phyloP scores from a whole-genome alignment of 1,140 invertebrate species.

The Pseudoatta argentina region DNA sequence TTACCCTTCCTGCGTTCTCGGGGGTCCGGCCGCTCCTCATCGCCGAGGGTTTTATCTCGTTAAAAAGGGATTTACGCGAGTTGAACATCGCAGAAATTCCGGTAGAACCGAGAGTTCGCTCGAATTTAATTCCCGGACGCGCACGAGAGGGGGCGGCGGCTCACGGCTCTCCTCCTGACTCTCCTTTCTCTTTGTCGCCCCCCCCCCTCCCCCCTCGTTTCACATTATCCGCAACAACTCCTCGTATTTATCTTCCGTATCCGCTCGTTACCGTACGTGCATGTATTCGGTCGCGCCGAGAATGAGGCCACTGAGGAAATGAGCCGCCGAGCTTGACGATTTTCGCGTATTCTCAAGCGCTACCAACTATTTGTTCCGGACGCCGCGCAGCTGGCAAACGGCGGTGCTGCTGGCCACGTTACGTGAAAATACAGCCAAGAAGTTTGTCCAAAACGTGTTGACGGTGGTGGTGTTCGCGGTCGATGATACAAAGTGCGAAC shows the following conservation, averaged over 20 bases:
- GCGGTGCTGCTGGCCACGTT: conserved; percentile 17
- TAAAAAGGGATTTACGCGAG: conserved; percentile 71
- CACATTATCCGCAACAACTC: conserved; percentile 70
- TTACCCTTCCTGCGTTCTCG: conserved; percentile 60
- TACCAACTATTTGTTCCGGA: conserved; percentile 40
- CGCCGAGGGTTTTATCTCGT: conserved; percentile 69
- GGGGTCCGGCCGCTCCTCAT: conserved; percentile 37
- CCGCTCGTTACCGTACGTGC: conserved; percentile 51
- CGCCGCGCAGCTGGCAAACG: conserved; percentile 33
- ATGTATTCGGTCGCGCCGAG: conserved; percentile 24
- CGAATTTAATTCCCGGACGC: conserved; percentile 71
- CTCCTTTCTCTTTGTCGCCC: neutral
- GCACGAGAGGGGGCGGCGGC: neutral
- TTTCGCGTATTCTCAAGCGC: conserved; percentile 37
- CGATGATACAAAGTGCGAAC: conserved; percentile 31
- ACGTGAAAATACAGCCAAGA: conserved; percentile 49
- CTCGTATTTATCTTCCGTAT: conserved; percentile 72
- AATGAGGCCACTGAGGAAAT: conserved; percentile 59
- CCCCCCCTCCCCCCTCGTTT: conserved; percentile 15
- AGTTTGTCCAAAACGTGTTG: conserved; percentile 33
- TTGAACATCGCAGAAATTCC: conserved; percentile 69
- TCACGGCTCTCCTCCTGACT: neutral
- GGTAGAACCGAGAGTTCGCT: conserved; percentile 65
- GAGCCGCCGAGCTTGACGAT: conserved; percentile 42
- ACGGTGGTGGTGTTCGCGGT: conserved; percentile 48